Evolutionary conservation across 2,113 vertebrate species (phyloP), one percentile per base, ranked within the genome.

Genomic region (Helogale parvula): DNA sequence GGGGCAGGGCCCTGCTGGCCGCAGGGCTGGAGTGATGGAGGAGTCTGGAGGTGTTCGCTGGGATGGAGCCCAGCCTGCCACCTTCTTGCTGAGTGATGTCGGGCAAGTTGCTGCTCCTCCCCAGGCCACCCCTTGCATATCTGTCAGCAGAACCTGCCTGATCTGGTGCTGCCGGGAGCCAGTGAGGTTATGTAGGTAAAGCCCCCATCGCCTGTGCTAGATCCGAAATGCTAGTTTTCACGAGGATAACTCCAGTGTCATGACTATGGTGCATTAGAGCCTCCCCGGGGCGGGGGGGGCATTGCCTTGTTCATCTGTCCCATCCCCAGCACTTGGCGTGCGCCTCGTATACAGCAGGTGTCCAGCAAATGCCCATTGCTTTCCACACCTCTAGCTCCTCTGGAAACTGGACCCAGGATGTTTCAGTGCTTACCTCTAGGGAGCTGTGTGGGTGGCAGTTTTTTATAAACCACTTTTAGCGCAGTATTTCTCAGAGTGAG

Each of bases 161-260:
- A 38, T 5, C 8, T 9, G 45, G 15, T 23, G 11, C 33, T 50
- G 7, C 69, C 23, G 25, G 19, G 45, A 41, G 14, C 45, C 38
- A 50, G 52, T 38, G 45, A 52, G n/a, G 38, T 21, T 4, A 41
- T 17, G n/a, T 27, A 52, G 54, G 45, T 27, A 29, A 35, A 71
- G 66, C 65, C 23, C 65, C 66, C 47, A 54, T 71, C 29, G 84
- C 47, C n/a, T 38, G 27, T 38, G 41, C 69, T 33, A 52, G 57
- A 77, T 52, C 45, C 57, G 71, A 31, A 74, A 50, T 4, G 16
- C 41, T 14, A 15, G 15, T 81, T 65, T 71, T 21, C 69, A 16
- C 0, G 12, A 29, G 3, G 33, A 2, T 65, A 31, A 38, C 33
- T 29, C 54, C 1, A 23, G 15, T 31, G 29, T 66, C 0, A 8